Conservation (phyloP, 1,140 invertebrate genomes). For the Listronotus oregonensis region DNA sequence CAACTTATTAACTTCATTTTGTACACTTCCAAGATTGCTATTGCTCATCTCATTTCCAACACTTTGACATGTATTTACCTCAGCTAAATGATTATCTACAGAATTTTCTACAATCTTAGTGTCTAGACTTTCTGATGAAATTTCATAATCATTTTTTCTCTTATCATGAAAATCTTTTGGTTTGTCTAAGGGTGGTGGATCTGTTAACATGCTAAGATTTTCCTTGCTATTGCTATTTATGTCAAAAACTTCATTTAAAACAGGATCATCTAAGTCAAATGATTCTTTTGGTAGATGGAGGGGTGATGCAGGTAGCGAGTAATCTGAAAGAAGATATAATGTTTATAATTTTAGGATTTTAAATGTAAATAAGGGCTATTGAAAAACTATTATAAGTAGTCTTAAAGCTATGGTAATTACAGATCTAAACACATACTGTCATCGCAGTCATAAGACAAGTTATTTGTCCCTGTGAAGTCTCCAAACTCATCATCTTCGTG, state of each 20-base stretch:
- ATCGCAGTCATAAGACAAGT: conserved; percentile 53
- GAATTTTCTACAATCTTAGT: conserved; percentile 23
- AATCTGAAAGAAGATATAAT: conserved; percentile 49
- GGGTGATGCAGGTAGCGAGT: conserved; percentile 59
- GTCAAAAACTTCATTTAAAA: conserved; percentile 26
- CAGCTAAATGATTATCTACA: neutral
- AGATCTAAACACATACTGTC: conserved; percentile 39
- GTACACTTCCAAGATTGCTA: no score
- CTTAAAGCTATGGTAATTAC: neutral
- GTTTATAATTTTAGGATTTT: conserved; percentile 17
- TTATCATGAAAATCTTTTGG: conserved; percentile 47
- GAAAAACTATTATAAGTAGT: no score
- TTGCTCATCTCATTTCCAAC: no score
- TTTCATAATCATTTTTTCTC: conserved; percentile 38
- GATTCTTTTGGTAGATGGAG: conserved; percentile 49
- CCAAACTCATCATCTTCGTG: conserved; percentile 70
- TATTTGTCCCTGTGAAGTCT: conserved; percentile 60
- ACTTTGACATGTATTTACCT: no score
- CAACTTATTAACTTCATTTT: no score
- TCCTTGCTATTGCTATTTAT: conserved; percentile 41
- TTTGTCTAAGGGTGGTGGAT: conserved; percentile 24
- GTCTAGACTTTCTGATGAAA: conserved; percentile 1
- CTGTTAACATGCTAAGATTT: conserved; percentile 25
- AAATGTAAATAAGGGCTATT: no score
- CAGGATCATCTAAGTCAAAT: conserved; percentile 20